Evolutionary conservation across 30 jellyfish, hydroid and myxozoan genomes (phyloP).

Genomic region (Sanderia malayensis): DNA sequence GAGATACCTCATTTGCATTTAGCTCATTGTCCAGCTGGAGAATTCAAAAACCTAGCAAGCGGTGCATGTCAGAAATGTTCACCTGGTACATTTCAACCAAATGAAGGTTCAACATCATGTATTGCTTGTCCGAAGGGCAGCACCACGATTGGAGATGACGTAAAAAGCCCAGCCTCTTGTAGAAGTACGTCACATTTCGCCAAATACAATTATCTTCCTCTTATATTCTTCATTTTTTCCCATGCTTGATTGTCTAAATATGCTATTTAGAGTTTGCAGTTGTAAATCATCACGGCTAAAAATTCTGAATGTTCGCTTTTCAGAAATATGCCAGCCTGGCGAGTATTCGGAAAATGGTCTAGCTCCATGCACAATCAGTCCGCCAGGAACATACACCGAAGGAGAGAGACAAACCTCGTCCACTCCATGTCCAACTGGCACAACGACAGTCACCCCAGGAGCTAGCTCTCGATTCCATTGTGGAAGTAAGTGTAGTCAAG

Average conservation of each 20-base stretch:
- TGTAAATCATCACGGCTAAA: too few species aligned
- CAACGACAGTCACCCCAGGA: constrained; percentile 81
- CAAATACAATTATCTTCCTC: too few species aligned
- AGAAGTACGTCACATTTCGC: constrained; percentile 68
- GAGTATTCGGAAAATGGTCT: constrained; percentile 81
- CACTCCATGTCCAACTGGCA: constrained; percentile 74
- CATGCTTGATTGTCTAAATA: too few species aligned
- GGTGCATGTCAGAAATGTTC: constrained; percentile 80
- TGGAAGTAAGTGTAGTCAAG: constrained; percentile 89
- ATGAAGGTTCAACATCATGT: constrained; percentile 78
- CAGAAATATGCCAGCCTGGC: constrained; percentile 87
- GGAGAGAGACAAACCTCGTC: constrained; percentile 50
- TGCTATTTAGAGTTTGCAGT: too few species aligned
- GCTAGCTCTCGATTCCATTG: constrained; percentile 74
- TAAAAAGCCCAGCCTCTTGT: constrained; percentile 73
- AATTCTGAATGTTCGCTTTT: constrained; percentile 2
- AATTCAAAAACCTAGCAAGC: constrained; percentile 62
- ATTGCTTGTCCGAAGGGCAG: constrained; percentile 86
- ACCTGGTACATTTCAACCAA: constrained; percentile 81
- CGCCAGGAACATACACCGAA: constrained; percentile 72
- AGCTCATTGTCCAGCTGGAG: constrained; percentile 82
- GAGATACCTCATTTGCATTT: too few species aligned
- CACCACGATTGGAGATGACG: constrained; percentile 57
- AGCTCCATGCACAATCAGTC: constrained; percentile 72
- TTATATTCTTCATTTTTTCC: too few species aligned